Conservation (phyloP, 2,797 vertebrate genomes). For the Heterohyrax brucei region DNA sequence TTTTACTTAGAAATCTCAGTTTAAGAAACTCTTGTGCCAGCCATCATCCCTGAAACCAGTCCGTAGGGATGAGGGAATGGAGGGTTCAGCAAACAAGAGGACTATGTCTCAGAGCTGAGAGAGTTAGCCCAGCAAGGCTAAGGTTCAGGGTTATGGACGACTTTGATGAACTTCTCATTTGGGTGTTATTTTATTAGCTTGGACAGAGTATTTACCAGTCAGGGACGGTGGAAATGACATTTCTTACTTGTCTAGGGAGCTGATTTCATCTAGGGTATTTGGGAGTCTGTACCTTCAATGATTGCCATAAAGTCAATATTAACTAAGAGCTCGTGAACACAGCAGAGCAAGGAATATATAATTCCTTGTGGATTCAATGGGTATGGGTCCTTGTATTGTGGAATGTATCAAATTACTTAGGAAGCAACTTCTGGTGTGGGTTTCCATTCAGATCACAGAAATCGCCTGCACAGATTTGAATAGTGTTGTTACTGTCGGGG, state of each 20-base stretch:
- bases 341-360: slow-evolving; percentile 15
- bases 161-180: slow-evolving; percentile 35
- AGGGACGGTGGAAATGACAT: not conserved
- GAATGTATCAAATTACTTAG: slow-evolving; percentile 4
- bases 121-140: slow-evolving; percentile 1
- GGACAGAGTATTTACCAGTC: not conserved
- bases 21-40: slow-evolving; percentile 12
- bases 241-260: slow-evolving; percentile 24
- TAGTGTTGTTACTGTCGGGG: not conserved
- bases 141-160: not conserved
- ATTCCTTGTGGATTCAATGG: slow-evolving; percentile 14
- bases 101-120: not conserved
- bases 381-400: not conserved
- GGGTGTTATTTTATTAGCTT: not conserved
- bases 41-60: not conserved
- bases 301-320: slow-evolving; percentile 55
- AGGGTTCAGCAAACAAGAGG: not conserved
- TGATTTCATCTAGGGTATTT: slow-evolving; percentile 53
- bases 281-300: slow-evolving; percentile 13
- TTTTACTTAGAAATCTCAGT: not conserved
- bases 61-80: not conserved
- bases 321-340: not conserved
- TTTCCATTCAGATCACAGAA: slow-evolving; percentile 48
- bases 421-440: slow-evolving; percentile 1
- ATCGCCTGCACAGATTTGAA: slow-evolving; percentile 29